phyloP scores from a whole-genome alignment of 2,888 invertebrate species.

The Bursaphelenchus okinawaensis region DNA sequence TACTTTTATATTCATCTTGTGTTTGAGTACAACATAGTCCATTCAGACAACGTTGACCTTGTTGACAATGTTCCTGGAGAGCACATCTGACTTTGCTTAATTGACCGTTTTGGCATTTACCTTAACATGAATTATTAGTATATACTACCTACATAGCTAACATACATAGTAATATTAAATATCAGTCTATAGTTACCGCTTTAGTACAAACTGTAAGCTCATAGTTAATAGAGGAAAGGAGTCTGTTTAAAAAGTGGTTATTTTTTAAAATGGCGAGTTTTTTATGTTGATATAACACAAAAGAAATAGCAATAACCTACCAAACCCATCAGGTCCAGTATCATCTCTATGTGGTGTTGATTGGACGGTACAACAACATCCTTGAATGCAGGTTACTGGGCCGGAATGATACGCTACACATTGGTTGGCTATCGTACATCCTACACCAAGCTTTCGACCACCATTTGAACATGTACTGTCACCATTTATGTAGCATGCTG shows the following conservation, averaged over 20 bases:
- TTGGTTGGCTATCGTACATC: constrained; percentile 37
- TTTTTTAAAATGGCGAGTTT: too few species aligned
- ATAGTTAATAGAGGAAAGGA: too few species aligned
- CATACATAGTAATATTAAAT: too few species aligned
- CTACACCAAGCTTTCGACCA: constrained; percentile 38
- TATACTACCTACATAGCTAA: too few species aligned
- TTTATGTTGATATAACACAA: too few species aligned
- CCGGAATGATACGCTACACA: constrained; percentile 45
- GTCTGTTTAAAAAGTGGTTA: too few species aligned
- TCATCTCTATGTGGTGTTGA: neutral
- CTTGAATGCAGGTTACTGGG: constrained; percentile 38
- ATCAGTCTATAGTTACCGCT: too few species aligned
- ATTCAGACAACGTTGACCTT: constrained; percentile 44
- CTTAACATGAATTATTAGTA: constrained; percentile 18
- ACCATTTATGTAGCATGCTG: constrained; percentile 17
- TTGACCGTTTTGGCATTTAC: constrained; percentile 48
- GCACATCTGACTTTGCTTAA: constrained; percentile 45
- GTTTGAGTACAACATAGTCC: constrained; percentile 51
- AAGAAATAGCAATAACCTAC: too few species aligned
- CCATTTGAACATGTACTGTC: constrained; percentile 38
- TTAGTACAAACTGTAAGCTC: too few species aligned
- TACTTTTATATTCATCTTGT: constrained; percentile 43
- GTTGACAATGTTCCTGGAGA: constrained; percentile 41
- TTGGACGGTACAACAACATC: constrained; percentile 47
- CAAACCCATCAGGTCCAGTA: neutral